These are phyloP conservation scores for Hafferia zeledoni DNA, from an alignment of 2,797 vertebrate species.

Conservation along the genomic window DNA sequence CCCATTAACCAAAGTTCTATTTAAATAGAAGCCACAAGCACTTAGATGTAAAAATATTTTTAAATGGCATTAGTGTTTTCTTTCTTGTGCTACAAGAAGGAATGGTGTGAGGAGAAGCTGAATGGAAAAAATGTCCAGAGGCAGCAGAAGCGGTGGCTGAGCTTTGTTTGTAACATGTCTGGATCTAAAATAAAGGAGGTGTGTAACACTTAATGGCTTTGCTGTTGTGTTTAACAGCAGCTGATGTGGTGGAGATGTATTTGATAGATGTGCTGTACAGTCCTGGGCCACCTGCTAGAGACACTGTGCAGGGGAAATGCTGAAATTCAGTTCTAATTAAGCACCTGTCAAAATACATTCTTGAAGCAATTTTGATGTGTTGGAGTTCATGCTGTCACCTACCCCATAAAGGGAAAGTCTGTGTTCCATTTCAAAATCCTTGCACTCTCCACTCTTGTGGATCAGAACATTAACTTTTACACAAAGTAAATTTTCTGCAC, in stretches of 20 bases:
- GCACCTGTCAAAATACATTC: background rate
- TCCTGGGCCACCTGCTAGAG: background rate
- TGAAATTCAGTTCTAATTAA: background rate
- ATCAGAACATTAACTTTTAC: background rate
- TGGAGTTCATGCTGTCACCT: background rate
- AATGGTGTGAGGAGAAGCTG: background rate
- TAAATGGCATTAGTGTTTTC: background rate
- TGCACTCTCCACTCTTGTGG: background rate
- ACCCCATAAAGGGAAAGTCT: background rate
- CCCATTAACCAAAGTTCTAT: background rate
- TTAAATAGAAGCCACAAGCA: background rate
- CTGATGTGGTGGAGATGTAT: background rate
- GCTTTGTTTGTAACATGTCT: background rate
- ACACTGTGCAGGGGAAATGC: background rate
- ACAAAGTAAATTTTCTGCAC: fast-evolving
- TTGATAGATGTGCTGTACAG: background rate
- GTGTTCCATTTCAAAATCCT: fast-evolving
- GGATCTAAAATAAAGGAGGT: background rate
- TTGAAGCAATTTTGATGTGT: background rate
- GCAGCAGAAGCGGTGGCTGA: background rate
- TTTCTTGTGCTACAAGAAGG: too few species aligned
- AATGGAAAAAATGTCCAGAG: background rate
- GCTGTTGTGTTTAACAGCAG: background rate
- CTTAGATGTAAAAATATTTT: background rate
- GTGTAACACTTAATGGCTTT: background rate